phyloP scores from a whole-genome alignment of 2,888 invertebrate species.

The Mythimna pallens region DNA sequence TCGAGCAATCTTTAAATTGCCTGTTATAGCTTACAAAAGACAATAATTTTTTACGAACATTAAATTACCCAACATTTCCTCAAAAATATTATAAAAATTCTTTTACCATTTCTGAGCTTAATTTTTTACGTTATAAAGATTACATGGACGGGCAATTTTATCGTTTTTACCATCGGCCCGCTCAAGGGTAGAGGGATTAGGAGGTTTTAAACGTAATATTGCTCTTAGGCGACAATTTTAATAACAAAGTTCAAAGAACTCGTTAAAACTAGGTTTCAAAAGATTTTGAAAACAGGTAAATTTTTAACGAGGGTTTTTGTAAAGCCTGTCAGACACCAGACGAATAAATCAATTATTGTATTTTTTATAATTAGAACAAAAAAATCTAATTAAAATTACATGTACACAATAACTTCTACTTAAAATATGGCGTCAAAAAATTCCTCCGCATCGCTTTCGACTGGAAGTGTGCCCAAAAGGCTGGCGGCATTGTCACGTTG shows the following conservation, averaged over 20 bases:
- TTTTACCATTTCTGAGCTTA: constrained; percentile 23
- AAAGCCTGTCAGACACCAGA: not conserved
- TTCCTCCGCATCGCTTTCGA: too few relatives aligned
- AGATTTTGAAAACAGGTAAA: constrained; percentile 23
- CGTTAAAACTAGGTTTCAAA: constrained; percentile 35
- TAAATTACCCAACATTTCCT: not conserved
- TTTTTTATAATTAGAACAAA: too few relatives aligned
- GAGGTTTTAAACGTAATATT: constrained; percentile 74
- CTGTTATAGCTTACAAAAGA: not conserved
- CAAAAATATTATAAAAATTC: constrained; percentile 25
- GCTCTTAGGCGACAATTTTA: constrained; percentile 63
- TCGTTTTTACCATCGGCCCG: constrained; percentile 61
- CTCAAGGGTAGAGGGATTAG: constrained; percentile 64
- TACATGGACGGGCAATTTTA: constrained; percentile 51
- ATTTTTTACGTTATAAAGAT: constrained; percentile 59
- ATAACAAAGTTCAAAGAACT: constrained; percentile 51
- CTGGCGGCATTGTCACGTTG: too few relatives aligned
- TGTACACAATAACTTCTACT: too few relatives aligned
- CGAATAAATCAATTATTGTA: too few relatives aligned
- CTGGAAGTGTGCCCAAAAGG: too few relatives aligned
- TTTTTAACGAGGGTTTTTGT: constrained; percentile 23
- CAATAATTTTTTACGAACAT: not conserved
- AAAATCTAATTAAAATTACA: too few relatives aligned
- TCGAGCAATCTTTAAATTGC: not conserved
- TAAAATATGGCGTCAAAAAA: too few relatives aligned